Base-by-base conservation (phyloP, 64 coral and sea anemone species). In the Stylophora pistillata region DNA sequence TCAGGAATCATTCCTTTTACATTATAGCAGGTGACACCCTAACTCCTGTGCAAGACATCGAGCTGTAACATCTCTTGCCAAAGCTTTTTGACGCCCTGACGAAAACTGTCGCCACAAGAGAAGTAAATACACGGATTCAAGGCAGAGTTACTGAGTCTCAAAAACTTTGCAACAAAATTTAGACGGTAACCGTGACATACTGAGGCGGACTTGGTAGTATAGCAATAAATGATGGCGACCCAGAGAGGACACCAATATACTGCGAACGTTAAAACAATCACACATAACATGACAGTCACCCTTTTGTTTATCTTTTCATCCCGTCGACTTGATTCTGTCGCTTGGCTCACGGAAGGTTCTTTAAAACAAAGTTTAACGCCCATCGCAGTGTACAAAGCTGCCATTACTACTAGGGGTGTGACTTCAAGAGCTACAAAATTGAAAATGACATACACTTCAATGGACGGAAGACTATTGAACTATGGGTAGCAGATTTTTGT, bases 61-160 rank as follows among this genome's bases (percentile, higher is more conserved):
- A 52, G 9, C 33, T 52, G 17, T 41, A 15, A 34, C 18, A n/a
- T 52, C 23, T 37, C 52, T 15, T 23, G 41, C 34, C 37, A 10
- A 4, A 20, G n/a, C 17, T 10, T 14, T 17, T 76, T 76, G 31
- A 17, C 33, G 1, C 31, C 74, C 13, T 76, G 31, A 34, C 74
- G 20, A 56, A 58, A 81, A 81, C 27, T 17, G 20, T 56, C 55
- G 13, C 34, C 27, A 16, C 56, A 81, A 20, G 55, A 55, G 28
- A 81, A 81, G 26, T 87, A 87, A 5, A 87, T 87, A 75, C 37
- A 76, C 14, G 86, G 72, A 53, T 87, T 87, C 10, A 72, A 70
- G 2, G 15, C 86, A 30, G 86, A 56, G 26, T 87, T 87, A 26
- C 72, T 11, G 52, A 34, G 29, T 5, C 57, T 71, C 25, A 74